phyloP scores from a whole-genome alignment of 2,888 invertebrate species.

The Rotaria socialis region DNA sequence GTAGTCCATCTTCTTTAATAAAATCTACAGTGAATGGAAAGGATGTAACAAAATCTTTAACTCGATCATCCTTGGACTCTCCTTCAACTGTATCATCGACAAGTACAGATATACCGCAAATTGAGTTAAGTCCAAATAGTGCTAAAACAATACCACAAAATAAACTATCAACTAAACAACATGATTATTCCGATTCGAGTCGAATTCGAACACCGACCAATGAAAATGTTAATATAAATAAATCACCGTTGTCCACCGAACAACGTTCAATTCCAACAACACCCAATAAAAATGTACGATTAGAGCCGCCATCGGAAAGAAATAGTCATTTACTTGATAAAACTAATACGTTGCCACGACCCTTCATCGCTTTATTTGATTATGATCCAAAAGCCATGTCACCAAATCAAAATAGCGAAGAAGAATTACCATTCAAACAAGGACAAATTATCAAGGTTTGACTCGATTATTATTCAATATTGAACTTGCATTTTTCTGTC shows the following conservation, averaged over 20 bases:
- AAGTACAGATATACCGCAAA: not conserved
- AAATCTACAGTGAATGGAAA: not conserved
- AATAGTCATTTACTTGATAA: not conserved
- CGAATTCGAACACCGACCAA: not conserved
- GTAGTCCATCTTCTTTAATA: not conserved
- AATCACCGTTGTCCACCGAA: slow-evolving; percentile 16
- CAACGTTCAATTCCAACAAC: not conserved
- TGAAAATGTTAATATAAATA: not conserved
- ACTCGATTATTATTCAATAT: not conserved
- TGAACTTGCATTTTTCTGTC: too few species aligned
- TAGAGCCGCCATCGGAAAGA: not conserved
- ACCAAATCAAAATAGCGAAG: slow-evolving; percentile 94
- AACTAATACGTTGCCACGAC: slow-evolving; percentile 49
- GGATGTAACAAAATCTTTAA: not conserved
- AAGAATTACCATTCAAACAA: slow-evolving; percentile 91
- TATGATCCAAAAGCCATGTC: slow-evolving; percentile 97
- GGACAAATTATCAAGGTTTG: slow-evolving; percentile 88
- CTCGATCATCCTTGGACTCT: not conserved
- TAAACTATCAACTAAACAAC: not conserved
- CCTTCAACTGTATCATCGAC: not conserved
- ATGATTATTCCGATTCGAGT: not conserved
- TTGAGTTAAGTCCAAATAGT: not conserved
- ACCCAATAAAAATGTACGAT: not conserved
- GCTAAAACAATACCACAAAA: not conserved
- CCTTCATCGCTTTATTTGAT: slow-evolving; percentile 88